A percentile compares a stretch with the other conserved stretches of the same genome.
Conservation (phyloP, 2,113 vertebrate species). For the Takifugu flavidus region DNA sequence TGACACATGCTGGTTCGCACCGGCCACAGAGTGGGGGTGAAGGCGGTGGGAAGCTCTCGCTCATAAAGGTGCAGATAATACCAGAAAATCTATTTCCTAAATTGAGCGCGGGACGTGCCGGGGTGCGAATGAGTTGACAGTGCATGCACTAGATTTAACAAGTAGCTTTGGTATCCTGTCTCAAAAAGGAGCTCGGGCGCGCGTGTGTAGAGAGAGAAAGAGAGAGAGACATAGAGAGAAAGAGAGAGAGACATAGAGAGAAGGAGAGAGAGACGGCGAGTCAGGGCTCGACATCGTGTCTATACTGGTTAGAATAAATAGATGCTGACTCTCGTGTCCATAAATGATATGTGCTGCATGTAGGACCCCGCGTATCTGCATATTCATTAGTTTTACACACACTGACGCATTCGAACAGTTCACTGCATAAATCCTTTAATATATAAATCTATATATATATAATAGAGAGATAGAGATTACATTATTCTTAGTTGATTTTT, state of each 20-base stretch:
- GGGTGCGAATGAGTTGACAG: conserved; percentile 85
- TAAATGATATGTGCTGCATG: too few relatives aligned
- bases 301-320: conserved; percentile 44
- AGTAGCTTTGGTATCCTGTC: conserved; percentile 79
- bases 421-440: not conserved
- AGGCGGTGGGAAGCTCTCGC: conserved; percentile 38
- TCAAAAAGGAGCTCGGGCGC: conserved; percentile 35
- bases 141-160: conserved; percentile 80
- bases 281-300: conserved; percentile 26
- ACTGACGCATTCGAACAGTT: conserved; percentile 4
- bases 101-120: conserved; percentile 81
- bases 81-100: conserved; percentile 85
- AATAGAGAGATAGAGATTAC: too few relatives aligned
- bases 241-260: too few relatives aligned
- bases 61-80: conserved; percentile 77
- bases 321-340: not conserved
- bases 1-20: conserved; percentile 25
- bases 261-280: conserved; percentile 1
- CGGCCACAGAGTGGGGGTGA: conserved; percentile 50
- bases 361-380: conserved; percentile 27
- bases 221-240: too few relatives aligned
- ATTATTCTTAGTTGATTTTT: too few relatives aligned
- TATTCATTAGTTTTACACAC: conserved; percentile 54
- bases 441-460: not conserved
- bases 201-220: too few relatives aligned